Base-by-base conservation (phyloP, 2,113 vertebrate genomes). In the Hymenochirus boettgeri region DNA sequence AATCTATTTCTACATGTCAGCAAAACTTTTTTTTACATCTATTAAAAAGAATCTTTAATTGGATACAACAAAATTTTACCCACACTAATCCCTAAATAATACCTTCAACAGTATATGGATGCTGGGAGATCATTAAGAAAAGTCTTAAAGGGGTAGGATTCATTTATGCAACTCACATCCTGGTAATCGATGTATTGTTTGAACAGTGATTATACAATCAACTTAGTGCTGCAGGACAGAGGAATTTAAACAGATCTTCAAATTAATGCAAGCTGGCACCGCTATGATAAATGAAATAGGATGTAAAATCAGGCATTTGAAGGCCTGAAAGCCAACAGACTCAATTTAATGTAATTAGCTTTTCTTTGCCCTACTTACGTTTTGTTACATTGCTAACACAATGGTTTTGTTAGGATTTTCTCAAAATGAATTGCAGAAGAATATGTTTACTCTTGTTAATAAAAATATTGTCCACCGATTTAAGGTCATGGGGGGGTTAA, bases 301-400 rank as follows among this genome's bases (percentile, higher is more conserved):
- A 69, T 60, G 57, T 69, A 57, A 69, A 66, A 60, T 69, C 48
- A 60, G 65, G 47, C 57, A 21, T 69, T 60, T 52, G 57, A 69
- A 57, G 56, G 65, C 53, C 47, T 69, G 47, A 60, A 29, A 69
- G 65, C 33, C 65, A 69, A 39, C 65, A 8, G 45, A 69, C 23
- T 69, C 48, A 47, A 60, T 69, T 59, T 69, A 69, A 69, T 69
- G 48, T 60, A 69, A 69, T 69, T 69, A 69, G 65, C 65, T 69
- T 69, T 67, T 69, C 47, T 69, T 69, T 60, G 65, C 65, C 48
- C 47, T 69, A 60, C 48, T 69, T 69, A 24, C 53, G 65, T 53
- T 62, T 42, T 66, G 64, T 42, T 58, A 51, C 64, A 48, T 51
- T 66, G 22, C 64, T 59, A 66, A 66, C 47, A 66, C 45, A 66